Percentiles rank a stretch among this genome's conserved stretches.
phyloP scores from a whole-genome alignment of 2,797 vertebrate species.

The Rhynchonycteris naso region DNA sequence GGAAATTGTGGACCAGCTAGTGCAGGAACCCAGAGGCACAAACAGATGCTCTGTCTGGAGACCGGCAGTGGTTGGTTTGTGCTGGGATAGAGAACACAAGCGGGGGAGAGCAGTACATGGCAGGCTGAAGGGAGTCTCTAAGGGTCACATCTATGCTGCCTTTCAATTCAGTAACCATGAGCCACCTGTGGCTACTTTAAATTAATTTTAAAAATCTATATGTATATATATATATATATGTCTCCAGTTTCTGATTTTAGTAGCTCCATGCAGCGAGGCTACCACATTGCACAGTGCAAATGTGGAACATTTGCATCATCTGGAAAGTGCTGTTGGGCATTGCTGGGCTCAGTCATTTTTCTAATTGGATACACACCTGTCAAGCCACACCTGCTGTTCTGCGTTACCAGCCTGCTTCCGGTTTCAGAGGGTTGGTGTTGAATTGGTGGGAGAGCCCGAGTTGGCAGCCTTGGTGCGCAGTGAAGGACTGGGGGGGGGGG shows the following conservation, averaged over 20 bases:
- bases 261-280: neutral
- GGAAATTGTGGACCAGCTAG: rapidly evolving
- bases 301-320: rapidly evolving
- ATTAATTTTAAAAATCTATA: neutral
- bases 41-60: neutral
- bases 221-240: neutral
- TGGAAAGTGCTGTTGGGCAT: neutral
- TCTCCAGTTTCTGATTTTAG: neutral
- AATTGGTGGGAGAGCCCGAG: neutral
- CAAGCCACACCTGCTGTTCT: neutral
- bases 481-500: neutral
- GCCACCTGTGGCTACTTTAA: neutral
- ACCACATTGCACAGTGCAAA: neutral
- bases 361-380: neutral
- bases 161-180: neutral
- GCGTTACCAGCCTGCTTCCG: neutral
- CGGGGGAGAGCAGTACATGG: neutral
- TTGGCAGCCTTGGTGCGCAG: neutral
- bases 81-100: neutral
- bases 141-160: neutral
- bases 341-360: neutral
- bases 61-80: neutral
- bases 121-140: neutral
- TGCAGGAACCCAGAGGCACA: neutral
- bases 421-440: neutral